Conservation (phyloP, 2,888 invertebrate species). For the Lydus trimaculatus region DNA sequence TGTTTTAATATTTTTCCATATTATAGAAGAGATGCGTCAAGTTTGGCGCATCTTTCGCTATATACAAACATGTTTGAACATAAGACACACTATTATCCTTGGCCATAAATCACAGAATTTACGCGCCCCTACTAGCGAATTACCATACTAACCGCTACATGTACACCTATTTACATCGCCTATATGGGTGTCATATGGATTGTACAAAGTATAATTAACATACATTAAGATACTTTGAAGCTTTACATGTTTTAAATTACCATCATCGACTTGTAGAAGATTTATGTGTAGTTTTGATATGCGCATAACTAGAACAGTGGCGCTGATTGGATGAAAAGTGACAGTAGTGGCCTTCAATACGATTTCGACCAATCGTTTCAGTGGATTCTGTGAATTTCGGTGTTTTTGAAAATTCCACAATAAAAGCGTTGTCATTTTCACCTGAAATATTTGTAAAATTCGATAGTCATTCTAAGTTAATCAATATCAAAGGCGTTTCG, state of each 20-base stretch:
- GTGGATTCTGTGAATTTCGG: too few species aligned
- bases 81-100: conserved; percentile 40
- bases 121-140: conserved; percentile 47
- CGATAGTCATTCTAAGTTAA: too few species aligned
- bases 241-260: conserved; percentile 38
- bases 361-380: too few species aligned
- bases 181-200: conserved; percentile 47
- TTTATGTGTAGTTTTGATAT: background rate
- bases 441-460: too few species aligned
- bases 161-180: conserved; percentile 52
- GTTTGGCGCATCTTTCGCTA: conserved; percentile 42
- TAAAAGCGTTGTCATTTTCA: too few species aligned
- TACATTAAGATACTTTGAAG: conserved; percentile 42
- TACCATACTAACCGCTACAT: conserved; percentile 53
- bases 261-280: conserved; percentile 26
- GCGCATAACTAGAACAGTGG: too few species aligned
- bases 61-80: conserved; percentile 41
- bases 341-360: too few species aligned
- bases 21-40: conserved; percentile 36
- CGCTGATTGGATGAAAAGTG: too few species aligned
- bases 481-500: too few species aligned
- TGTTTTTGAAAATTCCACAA: too few species aligned
- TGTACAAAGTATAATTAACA: conserved; percentile 47
- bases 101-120: conserved; percentile 47
- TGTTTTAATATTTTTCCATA: conserved; percentile 46